Base-by-base conservation (phyloP, 2,113 vertebrate species). In the Macaca mulatta region DNA sequence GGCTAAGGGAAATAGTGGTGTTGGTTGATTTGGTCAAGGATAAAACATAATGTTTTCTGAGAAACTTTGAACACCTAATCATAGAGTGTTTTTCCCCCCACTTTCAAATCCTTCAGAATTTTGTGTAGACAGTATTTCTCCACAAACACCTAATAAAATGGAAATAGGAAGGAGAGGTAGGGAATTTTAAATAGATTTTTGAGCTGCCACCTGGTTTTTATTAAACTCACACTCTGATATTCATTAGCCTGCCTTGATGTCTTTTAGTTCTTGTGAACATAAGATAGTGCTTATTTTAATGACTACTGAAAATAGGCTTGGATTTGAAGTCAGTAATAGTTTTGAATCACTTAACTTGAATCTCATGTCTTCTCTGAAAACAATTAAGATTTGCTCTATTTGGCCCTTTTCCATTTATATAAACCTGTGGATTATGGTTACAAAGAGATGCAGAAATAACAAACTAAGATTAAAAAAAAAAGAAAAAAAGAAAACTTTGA, bases 51-150 rank as follows among this genome's bases (percentile, higher is more conserved):
- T 14, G 23, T 74, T 92, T 86, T 64, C 35, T 50, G 43, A 95
- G 59, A 90, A 94, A 93, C 38, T 57, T 67, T 45, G 57, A 92
- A 64, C 40, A 48, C 14, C 25, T 94, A 69, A 90, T 79, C 84
- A 81, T 38, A 27, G n/a, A 50, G 67, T 86, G 81, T 17, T 70
- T 40, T 74, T 70, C 22, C 23, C 48, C 43, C n/a, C 23, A 48
- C 13, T 81, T 94, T 50, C 32, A 89, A 48, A 94, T 87, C 55
- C 75, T 79, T 32, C 55, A 87, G 75, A 89, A 78, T 87, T 90
- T 89, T 83, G 61, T 69, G n/a, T 79, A 95, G 97, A 96, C 72
- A 92, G 55, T 86, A 27, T 92, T 96, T 96, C 59, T 92, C 70
- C 40, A 92, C 59, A 95, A 95, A 89, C 70, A 96, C 52, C 88